A percentile compares a stretch with the other conserved stretches of the same genome.
Conservation (phyloP, 2,113 vertebrate genomes). For the Misgurnus anguillicaudatus region DNA sequence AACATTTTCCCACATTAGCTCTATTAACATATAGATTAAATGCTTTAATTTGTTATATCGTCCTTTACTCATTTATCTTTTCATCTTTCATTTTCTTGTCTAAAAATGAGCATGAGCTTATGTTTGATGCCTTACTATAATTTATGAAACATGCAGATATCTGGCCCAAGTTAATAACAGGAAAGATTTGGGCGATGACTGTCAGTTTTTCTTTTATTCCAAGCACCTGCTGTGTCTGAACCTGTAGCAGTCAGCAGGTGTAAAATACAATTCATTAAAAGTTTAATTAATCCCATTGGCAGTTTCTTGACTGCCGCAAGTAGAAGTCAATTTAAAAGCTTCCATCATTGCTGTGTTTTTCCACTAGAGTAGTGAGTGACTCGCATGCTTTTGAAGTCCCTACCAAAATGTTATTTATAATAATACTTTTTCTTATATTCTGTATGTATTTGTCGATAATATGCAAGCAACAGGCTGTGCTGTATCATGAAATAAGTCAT, state of each 20-base stretch:
- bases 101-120: background rate
- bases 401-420: too few species aligned
- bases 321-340: too few species aligned
- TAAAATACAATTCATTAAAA: too few species aligned
- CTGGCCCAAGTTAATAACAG: background rate
- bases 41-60: conserved; percentile 22
- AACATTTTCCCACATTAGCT: background rate
- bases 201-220: background rate
- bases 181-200: background rate
- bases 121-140: conserved; percentile 16
- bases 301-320: too few species aligned
- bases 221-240: background rate
- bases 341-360: too few species aligned
- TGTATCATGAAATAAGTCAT: too few species aligned
- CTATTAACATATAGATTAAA: conserved; percentile 55
- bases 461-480: too few species aligned
- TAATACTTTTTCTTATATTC: too few species aligned
- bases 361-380: too few species aligned
- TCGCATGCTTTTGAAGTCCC: too few species aligned
- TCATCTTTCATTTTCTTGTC: background rate
- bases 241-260: background rate
- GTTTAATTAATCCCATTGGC: too few species aligned
- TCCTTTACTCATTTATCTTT: background rate
- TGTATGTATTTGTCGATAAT: too few species aligned
- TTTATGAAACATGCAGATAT: conserved; percentile 12